These are phyloP conservation scores for Amblyraja radiata DNA, from an alignment of 2,797 vertebrate genomes.

Conservation along the genomic window DNA sequence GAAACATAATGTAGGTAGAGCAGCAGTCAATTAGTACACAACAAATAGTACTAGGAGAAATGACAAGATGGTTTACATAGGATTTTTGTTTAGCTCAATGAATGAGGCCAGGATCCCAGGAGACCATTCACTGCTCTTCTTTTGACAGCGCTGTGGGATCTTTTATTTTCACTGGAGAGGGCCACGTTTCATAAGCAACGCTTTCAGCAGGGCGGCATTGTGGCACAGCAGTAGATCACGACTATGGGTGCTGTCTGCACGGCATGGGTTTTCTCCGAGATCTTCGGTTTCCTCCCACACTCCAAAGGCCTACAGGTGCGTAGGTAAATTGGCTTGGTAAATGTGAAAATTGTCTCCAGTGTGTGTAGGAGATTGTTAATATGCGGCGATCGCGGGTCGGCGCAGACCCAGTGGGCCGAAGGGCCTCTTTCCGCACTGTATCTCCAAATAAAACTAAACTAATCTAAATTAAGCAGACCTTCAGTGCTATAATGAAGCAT, in stretches of 20 bases:
- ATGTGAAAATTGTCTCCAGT: no score
- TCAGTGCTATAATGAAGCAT: not conserved
- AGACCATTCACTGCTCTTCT: not conserved
- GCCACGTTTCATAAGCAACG: not conserved
- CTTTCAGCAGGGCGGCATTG: not conserved
- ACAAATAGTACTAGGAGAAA: not conserved
- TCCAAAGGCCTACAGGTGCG: no score
- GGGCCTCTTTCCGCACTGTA: no score
- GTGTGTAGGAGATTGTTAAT: no score
- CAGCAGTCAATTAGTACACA: not conserved
- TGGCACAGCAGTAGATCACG: no score
- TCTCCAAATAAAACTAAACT: not conserved
- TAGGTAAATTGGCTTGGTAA: no score
- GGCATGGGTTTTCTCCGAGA: no score
- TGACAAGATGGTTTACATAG: not conserved
- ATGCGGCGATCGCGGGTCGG: no score
- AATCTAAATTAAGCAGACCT: not conserved
- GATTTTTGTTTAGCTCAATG: not conserved
- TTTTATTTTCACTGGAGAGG: not conserved
- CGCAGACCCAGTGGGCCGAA: no score
- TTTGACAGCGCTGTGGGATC: not conserved
- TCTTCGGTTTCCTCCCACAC: no score
- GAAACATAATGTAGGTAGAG: not conserved
- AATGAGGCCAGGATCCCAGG: not conserved
- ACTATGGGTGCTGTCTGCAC: no score